Base-by-base conservation (phyloP, 2,888 invertebrate genomes). In the Lasioglossum lativentre region DNA sequence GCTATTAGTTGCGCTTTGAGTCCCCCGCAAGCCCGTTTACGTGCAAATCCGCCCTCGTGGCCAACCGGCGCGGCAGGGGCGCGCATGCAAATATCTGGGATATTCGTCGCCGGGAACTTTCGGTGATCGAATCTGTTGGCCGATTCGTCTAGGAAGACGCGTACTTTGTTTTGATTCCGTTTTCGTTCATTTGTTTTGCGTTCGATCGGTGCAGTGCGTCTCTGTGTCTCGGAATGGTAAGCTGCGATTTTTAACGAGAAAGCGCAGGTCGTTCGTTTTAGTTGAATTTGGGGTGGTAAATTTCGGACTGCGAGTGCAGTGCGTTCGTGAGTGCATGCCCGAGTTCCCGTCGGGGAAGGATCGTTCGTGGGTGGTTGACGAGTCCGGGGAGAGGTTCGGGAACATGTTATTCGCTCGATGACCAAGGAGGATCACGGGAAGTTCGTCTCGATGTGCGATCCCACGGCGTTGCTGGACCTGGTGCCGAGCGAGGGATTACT, bases 401-500 rank as follows among this genome's bases (percentile, higher is more conserved):
- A 42, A n/a, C 38, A 79, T 88, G 79, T 52, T 40, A 5, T 40
- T 12, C 80, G 75, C 78, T 84, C 87, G 87, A 90, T 91, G 90
- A 90, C 81, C 80, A 78, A 85, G 73, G 70, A 38, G 59, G 56
- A 71, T 72, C 75, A 68, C 68, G 68, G 38, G 82, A 80, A 76
- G 19, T 75, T 88, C 79, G 82, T 77, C 82, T 85, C 88, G 42
- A 94, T 93, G 94, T 94, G 94, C 92, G 94, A 94, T 92, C 94
- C 94, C 82, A 94, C 93, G 90, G 93, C 93, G 70, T 93, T 94
- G 75, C 88, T 94, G 91, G 94, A 94, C 91, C 93, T 95, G 87
- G 93, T 94, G 89, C 92, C 93, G 76, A 93, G 93, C 91, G 93
- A 95, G 91, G 94, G 93, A 93, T 93, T 95, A 88, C 93, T 95